Base-by-base conservation (phyloP, 2,113 vertebrate genomes). In the Cavia porcellus region DNA sequence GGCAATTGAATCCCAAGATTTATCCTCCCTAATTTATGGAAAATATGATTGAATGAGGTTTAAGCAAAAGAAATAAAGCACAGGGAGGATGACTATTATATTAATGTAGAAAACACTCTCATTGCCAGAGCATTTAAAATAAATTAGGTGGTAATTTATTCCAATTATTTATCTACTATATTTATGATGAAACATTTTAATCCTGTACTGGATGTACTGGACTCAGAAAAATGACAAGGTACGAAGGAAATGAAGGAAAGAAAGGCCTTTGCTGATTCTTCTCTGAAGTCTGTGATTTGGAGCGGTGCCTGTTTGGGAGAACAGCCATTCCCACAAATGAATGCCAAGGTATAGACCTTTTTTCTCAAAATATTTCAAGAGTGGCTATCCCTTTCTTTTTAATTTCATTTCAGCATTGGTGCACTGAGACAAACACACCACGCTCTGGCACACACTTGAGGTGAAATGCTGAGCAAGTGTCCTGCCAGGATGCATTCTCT, bases 221-320 rank as follows among this genome's bases (percentile, higher is more conserved):
- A 7, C 75, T 42, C 90, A 83, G 77, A 84, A 86, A 88, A 85
- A 59, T 35, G 1, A 59, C 47, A 80, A 96, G 35, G 79, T 15
- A 87, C 14, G 52, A 8, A 86, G 75, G n/a, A 88, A 1, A 12
- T 74, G 64, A 89, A 72, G 66, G 81, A 61, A 62, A 86, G 57
- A 90, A 92, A 50, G 15, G 45, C 35, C 20, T 20, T 3, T 38
- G n/a, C 52, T 62, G 52, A 50, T 94, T 97, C 77, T 88, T 30
- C 10, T 95, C 52, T 92, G 68, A 92, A 95, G 70, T 88, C 70
- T 97, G 45, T 62, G 88, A 90, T 80, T 94, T 86, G 94, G 92
- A 96, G 82, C 12, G 75, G 24, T 7, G 28, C 25, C 96, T 93
- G 17, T 62, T 93, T 62, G 35, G 28, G 64, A 83, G 87, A 95